phyloP scores from a whole-genome alignment of 2,113 vertebrate species.

The Peromyscus californicus region DNA sequence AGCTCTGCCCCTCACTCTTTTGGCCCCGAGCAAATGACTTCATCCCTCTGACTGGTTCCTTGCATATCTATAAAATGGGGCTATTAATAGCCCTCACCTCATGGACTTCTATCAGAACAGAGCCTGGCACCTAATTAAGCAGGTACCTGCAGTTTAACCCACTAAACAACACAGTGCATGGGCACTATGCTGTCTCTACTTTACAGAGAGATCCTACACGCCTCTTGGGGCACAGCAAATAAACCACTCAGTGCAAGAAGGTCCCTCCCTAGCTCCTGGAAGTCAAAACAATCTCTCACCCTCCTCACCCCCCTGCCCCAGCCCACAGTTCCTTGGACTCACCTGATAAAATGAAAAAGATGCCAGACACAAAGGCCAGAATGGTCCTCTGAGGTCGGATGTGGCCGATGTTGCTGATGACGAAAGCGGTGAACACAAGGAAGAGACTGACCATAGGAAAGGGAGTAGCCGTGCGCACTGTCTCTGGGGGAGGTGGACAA shows the following conservation, averaged over 20 bases:
- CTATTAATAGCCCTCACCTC: slow-evolving; percentile 49
- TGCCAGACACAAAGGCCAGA: slow-evolving; percentile 94
- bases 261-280: background rate
- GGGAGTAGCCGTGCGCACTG: slow-evolving; percentile 93
- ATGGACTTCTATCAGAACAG: background rate
- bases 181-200: background rate
- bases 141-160: background rate
- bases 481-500: slow-evolving; percentile 86
- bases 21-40: slow-evolving; percentile 19
- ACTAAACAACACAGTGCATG: background rate
- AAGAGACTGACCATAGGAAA: slow-evolving; percentile 96
- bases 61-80: slow-evolving; percentile 39
- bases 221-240: background rate
- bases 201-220: background rate
- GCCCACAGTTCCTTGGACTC: slow-evolving; percentile 34
- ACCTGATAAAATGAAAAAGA: slow-evolving; percentile 97
- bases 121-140: background rate
- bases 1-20: background rate
- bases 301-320: background rate
- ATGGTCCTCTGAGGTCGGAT: slow-evolving; percentile 95
- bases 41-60: background rate
- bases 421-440: slow-evolving; percentile 95
- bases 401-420: slow-evolving; percentile 96
- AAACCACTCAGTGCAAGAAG: background rate
- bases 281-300: background rate